Evolutionary conservation across 2,888 invertebrate genomes (phyloP), one percentile per base, ranked within the genome.

Genomic region (Lycaena phlaeas): DNA sequence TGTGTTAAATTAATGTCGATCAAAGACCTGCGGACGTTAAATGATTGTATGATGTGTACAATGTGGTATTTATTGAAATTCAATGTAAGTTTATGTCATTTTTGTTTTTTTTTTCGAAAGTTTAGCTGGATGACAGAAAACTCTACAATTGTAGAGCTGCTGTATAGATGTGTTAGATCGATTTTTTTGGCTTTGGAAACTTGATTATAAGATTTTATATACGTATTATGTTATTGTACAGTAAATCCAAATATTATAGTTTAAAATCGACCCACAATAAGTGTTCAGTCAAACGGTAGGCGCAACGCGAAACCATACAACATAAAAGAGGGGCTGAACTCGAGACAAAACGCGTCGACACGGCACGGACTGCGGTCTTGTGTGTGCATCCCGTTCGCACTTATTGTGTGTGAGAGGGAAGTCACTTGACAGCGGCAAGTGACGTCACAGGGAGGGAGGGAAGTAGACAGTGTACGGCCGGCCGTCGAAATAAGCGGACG

Each of bases 391-490:
- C 36, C 49, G 14, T n/a, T 49, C 42, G 1, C 7, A 14, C 41
- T 9, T 27, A n/a, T 17, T 22, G 41, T 7, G 40, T 9, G 26
- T 25, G 49, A 54, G 38, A 12, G 48, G 41, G 52, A 54, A 31
- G 48, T 46, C 47, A 45, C 41, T 48, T 49, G 54, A 40, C 51
- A 50, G 51, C 45, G 50, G 62, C 61, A 68, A 18, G 34, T 76
- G 76, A 77, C 76, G 78, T 78, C 78, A 76, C 70, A 64, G 49
- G 45, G 57, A 53, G 60, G 54, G 50, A 54, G 55, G 61, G 31
- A 41, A 37, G 34, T 39, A 41, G 48, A 39, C 72, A 81, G 81
- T 81, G 56, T 60, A 61, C 77, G 72, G 75, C 76, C 70, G 68
- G 68, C 66, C 64, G 74, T 68, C 60, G 58, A 51, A 52, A 54